Percentiles rank a stretch among this genome's conserved stretches.
Conservation (phyloP, 2,888 invertebrate species). For the Leucophenga maculata region DNA sequence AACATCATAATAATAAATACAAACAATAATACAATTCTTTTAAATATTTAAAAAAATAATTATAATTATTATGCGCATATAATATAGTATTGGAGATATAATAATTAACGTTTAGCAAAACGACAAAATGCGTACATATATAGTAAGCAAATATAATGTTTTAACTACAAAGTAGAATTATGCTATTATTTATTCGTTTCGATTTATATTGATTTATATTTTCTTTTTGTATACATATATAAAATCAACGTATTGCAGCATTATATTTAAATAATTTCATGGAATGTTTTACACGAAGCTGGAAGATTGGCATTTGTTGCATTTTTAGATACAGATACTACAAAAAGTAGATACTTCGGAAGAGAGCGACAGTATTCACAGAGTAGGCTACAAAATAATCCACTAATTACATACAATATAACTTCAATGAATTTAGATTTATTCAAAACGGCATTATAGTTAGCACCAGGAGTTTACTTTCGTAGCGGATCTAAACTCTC, state of each 20-base stretch:
- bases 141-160: not conserved
- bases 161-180: slow-evolving; percentile 14
- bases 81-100: no score
- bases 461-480: slow-evolving; percentile 73
- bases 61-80: no score
- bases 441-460: slow-evolving; percentile 41
- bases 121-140: not conserved
- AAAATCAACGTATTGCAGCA: no score
- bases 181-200: not conserved
- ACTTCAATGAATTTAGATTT: not conserved
- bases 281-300: no score
- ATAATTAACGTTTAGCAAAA: not conserved
- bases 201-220: no score
- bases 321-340: no score
- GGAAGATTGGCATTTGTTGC: no score
- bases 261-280: no score
- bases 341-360: not conserved
- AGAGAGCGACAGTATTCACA: slow-evolving; percentile 12
- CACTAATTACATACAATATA: not conserved
- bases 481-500: slow-evolving; percentile 94
- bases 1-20: slow-evolving; percentile 44
- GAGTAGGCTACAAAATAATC: slow-evolving; percentile 1
- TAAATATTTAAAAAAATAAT: not conserved
- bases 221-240: no score
- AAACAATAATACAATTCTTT: slow-evolving; percentile 40